A percentile compares a stretch with the other conserved stretches of the same genome.
Evolutionary conservation across 2,113 vertebrate genomes (phyloP).

Genomic region (Tachysurus vachellii): DNA sequence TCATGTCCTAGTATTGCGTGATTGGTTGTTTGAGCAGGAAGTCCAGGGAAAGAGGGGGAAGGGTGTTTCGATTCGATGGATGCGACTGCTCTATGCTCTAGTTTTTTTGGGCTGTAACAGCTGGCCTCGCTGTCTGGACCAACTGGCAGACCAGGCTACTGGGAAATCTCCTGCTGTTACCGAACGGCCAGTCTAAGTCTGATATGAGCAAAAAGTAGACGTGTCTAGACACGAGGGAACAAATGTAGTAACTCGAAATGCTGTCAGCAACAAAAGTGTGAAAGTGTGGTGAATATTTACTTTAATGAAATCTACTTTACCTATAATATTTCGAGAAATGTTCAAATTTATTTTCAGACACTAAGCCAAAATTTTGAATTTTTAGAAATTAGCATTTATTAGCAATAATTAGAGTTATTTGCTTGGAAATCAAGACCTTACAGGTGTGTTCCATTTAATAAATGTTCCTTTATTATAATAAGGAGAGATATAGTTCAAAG

Average conservation of each 20-base stretch:
- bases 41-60: no score
- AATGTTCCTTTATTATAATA: no score
- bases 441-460: no score
- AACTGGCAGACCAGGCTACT: conserved; percentile 11
- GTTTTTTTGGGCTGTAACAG: neutral
- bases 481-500: no score
- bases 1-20: neutral
- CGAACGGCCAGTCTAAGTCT: neutral
- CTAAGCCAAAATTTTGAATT: neutral
- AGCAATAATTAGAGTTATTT: no score
- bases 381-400: neutral
- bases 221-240: neutral
- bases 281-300: neutral
- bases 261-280: neutral
- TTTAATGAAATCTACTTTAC: neutral
- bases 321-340: neutral
- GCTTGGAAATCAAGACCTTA: no score
- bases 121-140: conserved; percentile 10
- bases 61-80: neutral
- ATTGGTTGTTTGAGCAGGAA: neutral
- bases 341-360: neutral
- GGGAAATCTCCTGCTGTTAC: conserved; percentile 1
- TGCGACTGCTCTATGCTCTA: neutral
- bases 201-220: neutral
- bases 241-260: neutral